A percentile compares a stretch with the other conserved stretches of the same genome.
phyloP scores from a whole-genome alignment of 2,888 invertebrate genomes.

The Epistrophella euchroma region DNA sequence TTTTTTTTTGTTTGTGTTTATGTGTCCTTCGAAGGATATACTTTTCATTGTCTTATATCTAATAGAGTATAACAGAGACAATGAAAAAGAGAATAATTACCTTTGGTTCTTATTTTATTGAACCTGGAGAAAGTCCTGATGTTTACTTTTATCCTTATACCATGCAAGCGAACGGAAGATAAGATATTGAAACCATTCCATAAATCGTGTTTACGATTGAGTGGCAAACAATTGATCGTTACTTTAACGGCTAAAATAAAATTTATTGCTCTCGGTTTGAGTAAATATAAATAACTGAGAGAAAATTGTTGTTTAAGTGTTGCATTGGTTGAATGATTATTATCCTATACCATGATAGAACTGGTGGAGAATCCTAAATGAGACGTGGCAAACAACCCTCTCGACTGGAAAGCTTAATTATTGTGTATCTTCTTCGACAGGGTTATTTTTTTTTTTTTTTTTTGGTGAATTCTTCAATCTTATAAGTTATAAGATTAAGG shows the following conservation, averaged over 20 bases:
- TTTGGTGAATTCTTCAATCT: neutral
- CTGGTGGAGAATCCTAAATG: slow-evolving; percentile 10
- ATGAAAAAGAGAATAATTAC: slow-evolving; percentile 31
- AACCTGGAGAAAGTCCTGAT: slow-evolving; percentile 22
- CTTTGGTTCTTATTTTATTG: slow-evolving; percentile 24
- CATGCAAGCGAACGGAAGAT: neutral
- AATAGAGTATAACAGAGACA: slow-evolving; percentile 8
- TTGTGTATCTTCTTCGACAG: neutral
- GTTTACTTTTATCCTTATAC: slow-evolving; percentile 3
- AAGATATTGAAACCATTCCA: slow-evolving; percentile 38
- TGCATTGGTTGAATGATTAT: slow-evolving; percentile 41
- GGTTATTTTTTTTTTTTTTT: neutral
- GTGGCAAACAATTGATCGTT: slow-evolving; percentile 56
- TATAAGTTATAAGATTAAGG: no score
- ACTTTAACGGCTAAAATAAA: slow-evolving; percentile 46
- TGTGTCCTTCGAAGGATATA: slow-evolving; percentile 9
- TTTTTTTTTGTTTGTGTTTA: neutral
- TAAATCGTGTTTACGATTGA: slow-evolving; percentile 55
- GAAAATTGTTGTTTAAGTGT: slow-evolving; percentile 37
- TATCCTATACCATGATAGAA: neutral
- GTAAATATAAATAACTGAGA: slow-evolving; percentile 35
- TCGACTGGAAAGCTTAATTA: slow-evolving; percentile 8
- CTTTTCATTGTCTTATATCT: slow-evolving; percentile 8
- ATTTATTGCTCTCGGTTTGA: slow-evolving; percentile 49
- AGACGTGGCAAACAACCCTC: slow-evolving; percentile 19